These are phyloP conservation scores for Colistium nudipinnis DNA, from an alignment of 2,113 vertebrate genomes.

Conservation along the genomic window DNA sequence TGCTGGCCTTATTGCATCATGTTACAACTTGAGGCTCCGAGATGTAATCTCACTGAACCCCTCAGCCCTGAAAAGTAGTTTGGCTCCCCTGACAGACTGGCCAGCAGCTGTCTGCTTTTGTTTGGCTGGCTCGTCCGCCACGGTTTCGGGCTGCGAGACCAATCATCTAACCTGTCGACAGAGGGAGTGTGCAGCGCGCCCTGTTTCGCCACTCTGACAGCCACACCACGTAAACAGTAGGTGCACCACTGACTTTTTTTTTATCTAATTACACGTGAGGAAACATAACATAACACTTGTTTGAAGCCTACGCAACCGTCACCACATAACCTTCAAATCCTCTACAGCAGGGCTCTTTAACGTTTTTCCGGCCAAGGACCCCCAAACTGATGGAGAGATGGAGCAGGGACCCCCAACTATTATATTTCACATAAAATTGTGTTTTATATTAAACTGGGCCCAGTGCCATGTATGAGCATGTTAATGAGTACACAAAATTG, in stretches of 20 bases:
- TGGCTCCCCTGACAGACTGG: slow-evolving; percentile 28
- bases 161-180: slow-evolving; percentile 18
- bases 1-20: slow-evolving; percentile 11
- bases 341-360: too few species aligned
- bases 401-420: too few species aligned
- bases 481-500: too few species aligned
- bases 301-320: not conserved
- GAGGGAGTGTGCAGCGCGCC: not conserved
- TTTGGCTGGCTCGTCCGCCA: slow-evolving; percentile 27
- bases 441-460: too few species aligned
- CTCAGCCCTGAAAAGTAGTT: slow-evolving; percentile 30
- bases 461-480: too few species aligned
- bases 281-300: not conserved
- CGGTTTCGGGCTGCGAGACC: slow-evolving; percentile 14
- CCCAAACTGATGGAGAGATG: too few species aligned
- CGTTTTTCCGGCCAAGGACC: too few species aligned
- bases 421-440: too few species aligned
- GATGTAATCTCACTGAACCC: slow-evolving; percentile 33
- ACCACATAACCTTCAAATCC: too few species aligned
- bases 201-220: slow-evolving; percentile 1
- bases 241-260: not conserved
- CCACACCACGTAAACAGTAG: not conserved
- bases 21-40: slow-evolving; percentile 23
- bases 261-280: not conserved
- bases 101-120: slow-evolving; percentile 26